Conservation (phyloP, 2,797 vertebrate genomes). For the Labroides dimidiatus region DNA sequence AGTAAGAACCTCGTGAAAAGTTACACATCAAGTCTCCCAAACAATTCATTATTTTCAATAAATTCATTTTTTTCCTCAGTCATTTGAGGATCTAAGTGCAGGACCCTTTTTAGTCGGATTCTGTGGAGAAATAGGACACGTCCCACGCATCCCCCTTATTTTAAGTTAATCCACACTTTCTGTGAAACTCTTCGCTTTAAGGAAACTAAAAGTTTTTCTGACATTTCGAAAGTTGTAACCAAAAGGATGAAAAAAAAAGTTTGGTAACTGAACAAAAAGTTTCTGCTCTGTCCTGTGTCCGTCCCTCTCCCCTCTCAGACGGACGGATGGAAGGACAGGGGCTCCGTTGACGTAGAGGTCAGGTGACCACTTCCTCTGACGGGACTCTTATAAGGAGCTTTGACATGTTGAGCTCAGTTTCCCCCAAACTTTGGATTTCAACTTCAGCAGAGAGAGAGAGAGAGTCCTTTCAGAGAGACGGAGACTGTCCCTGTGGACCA, state of each 20-base stretch:
- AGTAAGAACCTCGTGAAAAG: too few relatives aligned
- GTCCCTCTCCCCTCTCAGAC: not conserved
- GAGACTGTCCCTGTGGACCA: slow-evolving; percentile 64
- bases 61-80: too few relatives aligned
- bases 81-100: too few relatives aligned
- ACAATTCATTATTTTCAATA: too few relatives aligned
- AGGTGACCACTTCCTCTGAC: slow-evolving; percentile 77
- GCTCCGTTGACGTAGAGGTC: slow-evolving; percentile 77
- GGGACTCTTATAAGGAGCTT: slow-evolving; percentile 81
- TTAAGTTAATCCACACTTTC: not conserved
- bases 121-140: too few relatives aligned
- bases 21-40: too few relatives aligned
- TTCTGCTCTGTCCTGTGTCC: not conserved
- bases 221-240: not conserved
- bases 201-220: not conserved
- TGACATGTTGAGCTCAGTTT: slow-evolving; percentile 80
- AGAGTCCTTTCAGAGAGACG: slow-evolving; percentile 23
- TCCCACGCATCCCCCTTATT: not conserved
- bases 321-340: not conserved
- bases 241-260: not conserved
- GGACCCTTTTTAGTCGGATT: too few relatives aligned
- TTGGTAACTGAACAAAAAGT: not conserved
- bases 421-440: slow-evolving; percentile 72
- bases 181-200: not conserved
- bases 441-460: slow-evolving; percentile 48